Conservation (phyloP, 2,797 vertebrate species). For the Trachops cirrhosus region DNA sequence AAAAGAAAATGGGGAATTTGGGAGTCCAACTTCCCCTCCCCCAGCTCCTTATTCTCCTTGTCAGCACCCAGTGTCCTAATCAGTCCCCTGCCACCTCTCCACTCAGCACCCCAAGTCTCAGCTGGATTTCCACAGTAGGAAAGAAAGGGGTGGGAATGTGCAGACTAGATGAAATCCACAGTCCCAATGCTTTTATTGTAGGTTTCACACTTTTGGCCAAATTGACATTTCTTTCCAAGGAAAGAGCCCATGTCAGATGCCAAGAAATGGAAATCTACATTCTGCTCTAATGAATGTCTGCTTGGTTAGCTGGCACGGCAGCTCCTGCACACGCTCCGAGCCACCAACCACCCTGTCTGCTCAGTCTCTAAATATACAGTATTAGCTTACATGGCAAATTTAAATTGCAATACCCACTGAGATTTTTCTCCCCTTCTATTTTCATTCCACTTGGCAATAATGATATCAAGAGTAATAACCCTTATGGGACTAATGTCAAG, state of each 20-base stretch:
- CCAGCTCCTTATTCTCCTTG: neutral
- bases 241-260: constrained; percentile 74
- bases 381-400: constrained; percentile 79
- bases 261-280: constrained; percentile 80
- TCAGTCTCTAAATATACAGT: constrained; percentile 79
- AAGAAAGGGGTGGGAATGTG: constrained; percentile 64
- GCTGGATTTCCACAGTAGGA: constrained; percentile 55
- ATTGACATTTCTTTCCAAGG: constrained; percentile 80
- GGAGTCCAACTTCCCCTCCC: neutral
- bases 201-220: constrained; percentile 79
- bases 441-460: constrained; percentile 79
- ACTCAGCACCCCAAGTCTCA: constrained; percentile 46
- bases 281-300: constrained; percentile 80
- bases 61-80: neutral
- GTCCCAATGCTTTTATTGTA: constrained; percentile 77
- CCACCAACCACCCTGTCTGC: constrained; percentile 78
- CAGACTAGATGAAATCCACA: constrained; percentile 77
- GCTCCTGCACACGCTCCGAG: constrained; percentile 60
- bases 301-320: constrained; percentile 76
- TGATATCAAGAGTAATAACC: constrained; percentile 76
- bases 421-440: constrained; percentile 71
- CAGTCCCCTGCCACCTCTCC: neutral
- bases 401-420: constrained; percentile 79
- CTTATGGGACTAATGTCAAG: constrained; percentile 71
- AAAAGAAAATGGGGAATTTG: constrained; percentile 53